These are phyloP conservation scores for Micoletzkya japonica DNA, from an alignment of 2,888 invertebrate species.

Conservation along the genomic window DNA sequence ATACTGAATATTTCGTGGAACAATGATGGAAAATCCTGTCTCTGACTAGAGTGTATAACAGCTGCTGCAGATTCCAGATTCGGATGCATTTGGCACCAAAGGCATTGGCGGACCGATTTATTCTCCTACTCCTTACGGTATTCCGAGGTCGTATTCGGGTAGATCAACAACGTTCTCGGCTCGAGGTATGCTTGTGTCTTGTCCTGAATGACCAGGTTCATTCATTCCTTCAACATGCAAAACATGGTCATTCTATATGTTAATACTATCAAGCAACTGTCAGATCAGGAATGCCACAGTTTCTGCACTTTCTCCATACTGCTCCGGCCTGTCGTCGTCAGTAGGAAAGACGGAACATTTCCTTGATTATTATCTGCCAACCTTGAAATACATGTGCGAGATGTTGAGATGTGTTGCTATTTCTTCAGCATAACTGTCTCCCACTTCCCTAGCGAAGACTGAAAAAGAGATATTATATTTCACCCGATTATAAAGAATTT, in stretches of 20 bases:
- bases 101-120: neutral
- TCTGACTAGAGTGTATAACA: neutral
- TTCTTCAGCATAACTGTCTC: constrained; percentile 16
- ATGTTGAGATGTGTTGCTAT: constrained; percentile 17
- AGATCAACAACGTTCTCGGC: neutral
- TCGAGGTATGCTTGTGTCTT: neutral
- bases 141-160: constrained; percentile 3
- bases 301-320: no score
- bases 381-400: constrained; percentile 25
- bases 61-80: neutral
- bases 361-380: no score
- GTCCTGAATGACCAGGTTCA: constrained; percentile 21
- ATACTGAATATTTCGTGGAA: constrained; percentile 31
- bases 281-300: no score
- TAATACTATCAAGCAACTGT: no score
- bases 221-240: no score
- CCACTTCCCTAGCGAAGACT: constrained; percentile 16
- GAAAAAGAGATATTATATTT: neutral
- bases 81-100: neutral
- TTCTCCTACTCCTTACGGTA: neutral
- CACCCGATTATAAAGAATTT: no score
- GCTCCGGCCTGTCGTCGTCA: no score
- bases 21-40: neutral
- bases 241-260: no score
- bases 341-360: no score